Evolutionary conservation across 2,888 invertebrate genomes (phyloP).

Genomic region (Parasteatoda lunata): DNA sequence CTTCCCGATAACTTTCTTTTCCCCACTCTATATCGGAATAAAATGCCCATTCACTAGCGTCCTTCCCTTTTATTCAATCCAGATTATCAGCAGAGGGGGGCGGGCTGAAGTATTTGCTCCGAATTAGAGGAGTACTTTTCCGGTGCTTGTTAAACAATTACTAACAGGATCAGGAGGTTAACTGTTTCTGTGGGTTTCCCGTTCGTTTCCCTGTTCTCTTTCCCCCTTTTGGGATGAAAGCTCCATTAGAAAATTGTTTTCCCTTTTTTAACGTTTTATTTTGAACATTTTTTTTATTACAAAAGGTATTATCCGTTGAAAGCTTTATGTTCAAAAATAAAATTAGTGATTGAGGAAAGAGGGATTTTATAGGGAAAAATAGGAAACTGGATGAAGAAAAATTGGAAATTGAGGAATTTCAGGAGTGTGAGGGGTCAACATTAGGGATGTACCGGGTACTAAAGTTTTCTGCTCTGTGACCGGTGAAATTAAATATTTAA

Average conservation of each 20-base stretch:
- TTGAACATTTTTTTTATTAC: too few species aligned
- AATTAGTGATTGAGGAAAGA: too few species aligned
- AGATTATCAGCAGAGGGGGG: conserved; percentile 25
- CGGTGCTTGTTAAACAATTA: conserved; percentile 57
- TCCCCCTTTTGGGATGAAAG: neutral
- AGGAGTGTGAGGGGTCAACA: too few species aligned
- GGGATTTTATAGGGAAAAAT: too few species aligned
- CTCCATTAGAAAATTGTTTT: too few species aligned
- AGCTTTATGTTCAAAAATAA: too few species aligned
- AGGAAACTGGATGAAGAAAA: too few species aligned
- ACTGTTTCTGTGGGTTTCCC: conserved; percentile 13
- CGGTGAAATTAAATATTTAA: too few species aligned
- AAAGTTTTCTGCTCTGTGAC: too few species aligned
- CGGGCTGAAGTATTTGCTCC: conserved; percentile 18
- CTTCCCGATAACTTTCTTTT: conserved; percentile 1
- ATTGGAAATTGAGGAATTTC: too few species aligned
- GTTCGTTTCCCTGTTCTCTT: neutral
- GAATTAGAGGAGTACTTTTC: conserved; percentile 45
- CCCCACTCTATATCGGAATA: neutral
- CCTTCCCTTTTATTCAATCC: neutral
- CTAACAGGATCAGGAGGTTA: conserved; percentile 22
- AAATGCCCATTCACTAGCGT: neutral
- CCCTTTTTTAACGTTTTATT: neutral
- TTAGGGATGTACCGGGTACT: too few species aligned
- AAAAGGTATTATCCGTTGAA: too few species aligned